A percentile compares a stretch with the other conserved stretches of the same genome.
phyloP scores from a whole-genome alignment of 2,888 invertebrate genomes.

The Minunthozetes semirufus region DNA sequence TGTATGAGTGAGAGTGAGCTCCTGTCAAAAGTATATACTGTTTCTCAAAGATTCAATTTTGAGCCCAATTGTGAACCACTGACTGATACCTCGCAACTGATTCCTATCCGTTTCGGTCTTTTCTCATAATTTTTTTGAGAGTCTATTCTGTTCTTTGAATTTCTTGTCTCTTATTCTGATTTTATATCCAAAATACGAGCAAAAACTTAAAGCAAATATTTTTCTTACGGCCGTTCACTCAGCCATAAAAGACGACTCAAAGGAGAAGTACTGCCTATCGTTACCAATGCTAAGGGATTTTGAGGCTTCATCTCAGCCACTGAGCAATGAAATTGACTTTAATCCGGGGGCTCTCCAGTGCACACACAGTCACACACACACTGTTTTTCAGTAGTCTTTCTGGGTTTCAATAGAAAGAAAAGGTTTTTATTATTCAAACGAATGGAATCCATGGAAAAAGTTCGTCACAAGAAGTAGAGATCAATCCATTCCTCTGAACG shows the following conservation, averaged over 20 bases:
- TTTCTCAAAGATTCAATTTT: conserved; percentile 2
- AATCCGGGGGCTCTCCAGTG: background rate
- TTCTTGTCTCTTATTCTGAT: background rate
- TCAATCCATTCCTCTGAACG: background rate
- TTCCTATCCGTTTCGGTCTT: too few species aligned
- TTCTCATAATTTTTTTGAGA: too few species aligned
- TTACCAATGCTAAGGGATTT: conserved; percentile 2
- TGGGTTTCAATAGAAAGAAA: background rate
- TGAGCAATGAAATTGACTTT: conserved; percentile 26
- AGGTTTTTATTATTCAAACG: background rate
- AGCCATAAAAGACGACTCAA: conserved; percentile 3
- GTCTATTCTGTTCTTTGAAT: background rate
- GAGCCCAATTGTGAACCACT: conserved; percentile 2
- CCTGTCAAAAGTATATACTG: background rate
- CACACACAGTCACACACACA: background rate
- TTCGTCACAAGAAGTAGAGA: background rate
- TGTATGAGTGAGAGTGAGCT: background rate
- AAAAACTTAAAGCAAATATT: conserved; percentile 24
- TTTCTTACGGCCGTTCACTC: conserved; percentile 14
- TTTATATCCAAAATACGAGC: conserved; percentile 14
- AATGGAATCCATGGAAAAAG: background rate
- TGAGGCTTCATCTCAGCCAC: conserved; percentile 17
- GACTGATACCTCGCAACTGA: background rate
- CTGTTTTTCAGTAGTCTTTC: background rate
- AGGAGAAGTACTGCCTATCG: background rate